phyloP scores from a whole-genome alignment of 2,888 invertebrate genomes.

The Drosophila nigritarsus region DNA sequence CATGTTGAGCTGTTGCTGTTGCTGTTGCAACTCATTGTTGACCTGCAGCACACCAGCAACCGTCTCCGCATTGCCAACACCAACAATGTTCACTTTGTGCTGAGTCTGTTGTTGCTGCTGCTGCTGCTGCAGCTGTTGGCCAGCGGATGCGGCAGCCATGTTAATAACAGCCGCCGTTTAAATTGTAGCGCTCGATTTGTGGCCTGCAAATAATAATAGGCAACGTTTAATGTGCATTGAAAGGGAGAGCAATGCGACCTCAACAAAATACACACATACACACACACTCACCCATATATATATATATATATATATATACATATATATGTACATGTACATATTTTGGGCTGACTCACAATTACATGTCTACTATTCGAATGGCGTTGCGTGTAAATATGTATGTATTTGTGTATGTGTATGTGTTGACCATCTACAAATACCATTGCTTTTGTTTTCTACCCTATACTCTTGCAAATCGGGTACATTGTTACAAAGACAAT shows the following conservation, averaged over 20 bases:
- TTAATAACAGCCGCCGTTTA: slow-evolving; percentile 68
- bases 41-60: slow-evolving; percentile 67
- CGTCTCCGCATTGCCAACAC: slow-evolving; percentile 70
- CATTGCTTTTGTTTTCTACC: slow-evolving; percentile 17
- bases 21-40: slow-evolving; percentile 68
- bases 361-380: slow-evolving; percentile 22
- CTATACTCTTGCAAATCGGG: neutral
- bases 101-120: slow-evolving; percentile 73
- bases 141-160: slow-evolving; percentile 85
- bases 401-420: neutral
- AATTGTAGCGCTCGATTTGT: slow-evolving; percentile 47
- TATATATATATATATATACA: too few species aligned
- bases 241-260: slow-evolving; percentile 12
- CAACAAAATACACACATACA: neutral
- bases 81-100: slow-evolving; percentile 78
- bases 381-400: slow-evolving; percentile 3
- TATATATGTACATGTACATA: neutral
- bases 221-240: neutral
- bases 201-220: slow-evolving; percentile 51
- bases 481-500: neutral
- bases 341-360: slow-evolving; percentile 17
- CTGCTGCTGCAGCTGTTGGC: slow-evolving; percentile 80
- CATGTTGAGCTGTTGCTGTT: slow-evolving; percentile 65
- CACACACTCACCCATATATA: too few species aligned
- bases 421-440: slow-evolving; percentile 14